These are phyloP conservation scores for Spatula clypeata DNA, from an alignment of 2,797 vertebrate genomes.

Conservation along the genomic window DNA sequence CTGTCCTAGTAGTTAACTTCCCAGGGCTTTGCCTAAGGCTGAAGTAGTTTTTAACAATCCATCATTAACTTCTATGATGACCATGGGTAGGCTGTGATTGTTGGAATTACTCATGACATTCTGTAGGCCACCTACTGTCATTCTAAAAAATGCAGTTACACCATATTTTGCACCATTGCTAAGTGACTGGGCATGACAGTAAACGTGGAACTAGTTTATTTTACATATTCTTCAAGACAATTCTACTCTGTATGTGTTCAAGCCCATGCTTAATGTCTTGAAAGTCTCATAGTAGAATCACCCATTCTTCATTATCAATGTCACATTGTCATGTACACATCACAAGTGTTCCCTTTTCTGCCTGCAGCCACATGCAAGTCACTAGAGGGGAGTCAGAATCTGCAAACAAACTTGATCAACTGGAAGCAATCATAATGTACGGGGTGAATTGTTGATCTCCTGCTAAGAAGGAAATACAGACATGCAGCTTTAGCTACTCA, in stretches of 20 bases:
- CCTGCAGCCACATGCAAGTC: neutral
- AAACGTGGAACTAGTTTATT: neutral
- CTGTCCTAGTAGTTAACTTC: slow-evolving; percentile 56
- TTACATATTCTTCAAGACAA: neutral
- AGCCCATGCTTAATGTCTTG: neutral
- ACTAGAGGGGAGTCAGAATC: neutral
- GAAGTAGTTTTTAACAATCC: slow-evolving; percentile 56
- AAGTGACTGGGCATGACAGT: neutral
- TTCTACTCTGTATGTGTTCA: neutral
- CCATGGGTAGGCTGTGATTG: slow-evolving; percentile 35
- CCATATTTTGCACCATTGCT: neutral
- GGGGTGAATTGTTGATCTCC: neutral
- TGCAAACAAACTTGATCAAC: neutral
- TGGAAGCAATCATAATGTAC: neutral
- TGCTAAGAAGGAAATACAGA: neutral
- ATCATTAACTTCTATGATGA: slow-evolving; percentile 76
- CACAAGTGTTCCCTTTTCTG: neutral
- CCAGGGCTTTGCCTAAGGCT: slow-evolving; percentile 75
- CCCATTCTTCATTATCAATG: neutral
- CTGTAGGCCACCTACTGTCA: slow-evolving; percentile 56
- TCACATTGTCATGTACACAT: fast-evolving
- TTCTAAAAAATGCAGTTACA: slow-evolving; percentile 27
- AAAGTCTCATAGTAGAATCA: neutral
- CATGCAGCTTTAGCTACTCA: neutral
- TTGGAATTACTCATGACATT: slow-evolving; percentile 65